Conservation (phyloP, 2,888 invertebrate species). For the Terebella lapidaria region DNA sequence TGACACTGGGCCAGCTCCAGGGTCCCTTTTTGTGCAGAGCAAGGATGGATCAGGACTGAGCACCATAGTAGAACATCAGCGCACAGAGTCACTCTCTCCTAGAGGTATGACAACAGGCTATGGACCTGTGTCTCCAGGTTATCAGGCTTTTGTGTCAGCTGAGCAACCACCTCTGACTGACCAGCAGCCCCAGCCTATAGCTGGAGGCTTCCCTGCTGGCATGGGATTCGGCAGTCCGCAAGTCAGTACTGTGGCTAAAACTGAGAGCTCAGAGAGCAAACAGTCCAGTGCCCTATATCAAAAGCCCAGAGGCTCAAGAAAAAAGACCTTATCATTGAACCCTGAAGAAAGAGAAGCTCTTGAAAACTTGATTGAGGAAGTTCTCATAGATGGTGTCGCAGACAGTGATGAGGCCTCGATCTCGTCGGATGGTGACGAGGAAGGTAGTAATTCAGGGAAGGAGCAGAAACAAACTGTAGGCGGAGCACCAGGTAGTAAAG, state of each 20-base stretch:
- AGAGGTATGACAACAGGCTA: neutral
- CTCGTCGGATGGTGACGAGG: slow-evolving; percentile 6
- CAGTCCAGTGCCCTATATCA: neutral
- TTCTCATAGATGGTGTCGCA: slow-evolving; percentile 26
- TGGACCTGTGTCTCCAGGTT: too few relatives aligned
- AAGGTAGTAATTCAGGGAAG: neutral
- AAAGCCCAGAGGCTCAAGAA: slow-evolving; percentile 14
- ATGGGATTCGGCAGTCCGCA: neutral
- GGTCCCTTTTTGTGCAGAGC: neutral
- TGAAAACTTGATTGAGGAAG: slow-evolving; percentile 29
- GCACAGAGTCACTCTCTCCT: neutral
- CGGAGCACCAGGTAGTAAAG: neutral
- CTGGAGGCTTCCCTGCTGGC: neutral
- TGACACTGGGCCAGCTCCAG: neutral
- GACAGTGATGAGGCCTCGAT: slow-evolving; percentile 18
- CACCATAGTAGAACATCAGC: neutral
- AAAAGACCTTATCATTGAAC: slow-evolving; percentile 27
- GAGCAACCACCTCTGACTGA: too few relatives aligned
- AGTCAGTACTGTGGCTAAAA: too few relatives aligned
- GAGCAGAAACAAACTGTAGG: slow-evolving; percentile 3
- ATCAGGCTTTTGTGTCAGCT: too few relatives aligned
- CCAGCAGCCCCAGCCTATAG: neutral
- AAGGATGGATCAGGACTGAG: neutral
- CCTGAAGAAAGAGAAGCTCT: slow-evolving; percentile 29
- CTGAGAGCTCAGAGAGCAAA: neutral